Evolutionary conservation across 2,797 vertebrate genomes (phyloP).

Genomic region (Carcharodon carcharias): DNA sequence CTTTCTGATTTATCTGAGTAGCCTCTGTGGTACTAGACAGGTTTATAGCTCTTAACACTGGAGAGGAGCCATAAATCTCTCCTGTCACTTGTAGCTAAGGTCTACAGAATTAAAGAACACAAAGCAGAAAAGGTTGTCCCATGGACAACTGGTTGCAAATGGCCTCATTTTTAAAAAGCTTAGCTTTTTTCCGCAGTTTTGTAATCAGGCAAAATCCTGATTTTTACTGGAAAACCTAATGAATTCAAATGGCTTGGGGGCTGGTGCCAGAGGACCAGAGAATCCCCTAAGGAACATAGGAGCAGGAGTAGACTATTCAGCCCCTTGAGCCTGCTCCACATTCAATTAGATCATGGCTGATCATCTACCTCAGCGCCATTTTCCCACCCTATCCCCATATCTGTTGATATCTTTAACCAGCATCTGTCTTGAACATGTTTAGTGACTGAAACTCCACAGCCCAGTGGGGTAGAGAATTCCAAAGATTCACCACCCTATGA

Average conservation of each 20-base stretch:
- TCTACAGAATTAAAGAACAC: background rate
- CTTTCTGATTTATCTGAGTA: constrained; percentile 35
- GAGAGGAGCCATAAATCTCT: constrained; percentile 15
- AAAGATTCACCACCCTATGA: too few relatives aligned
- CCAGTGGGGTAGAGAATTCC: too few relatives aligned
- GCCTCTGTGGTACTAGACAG: constrained; percentile 5
- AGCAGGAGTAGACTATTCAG: too few relatives aligned
- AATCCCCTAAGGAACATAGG: too few relatives aligned
- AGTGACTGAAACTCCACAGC: too few relatives aligned
- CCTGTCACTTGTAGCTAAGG: background rate
- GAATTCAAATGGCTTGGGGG: background rate
- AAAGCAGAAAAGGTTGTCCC: background rate
- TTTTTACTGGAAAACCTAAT: background rate
- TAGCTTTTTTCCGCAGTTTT: constrained; percentile 19
- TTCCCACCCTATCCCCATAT: too few relatives aligned
- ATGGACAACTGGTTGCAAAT: background rate
- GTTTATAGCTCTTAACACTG: constrained; percentile 29
- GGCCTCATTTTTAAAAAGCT: background rate
- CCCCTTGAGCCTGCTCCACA: too few relatives aligned
- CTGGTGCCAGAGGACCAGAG: background rate
- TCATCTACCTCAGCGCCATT: too few relatives aligned
- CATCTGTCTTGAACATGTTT: too few relatives aligned
- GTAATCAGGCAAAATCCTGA: background rate
- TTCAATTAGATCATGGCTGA: too few relatives aligned
- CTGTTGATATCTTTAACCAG: too few relatives aligned